phyloP scores from a whole-genome alignment of 2,797 vertebrate species.

The Danio choprae region DNA sequence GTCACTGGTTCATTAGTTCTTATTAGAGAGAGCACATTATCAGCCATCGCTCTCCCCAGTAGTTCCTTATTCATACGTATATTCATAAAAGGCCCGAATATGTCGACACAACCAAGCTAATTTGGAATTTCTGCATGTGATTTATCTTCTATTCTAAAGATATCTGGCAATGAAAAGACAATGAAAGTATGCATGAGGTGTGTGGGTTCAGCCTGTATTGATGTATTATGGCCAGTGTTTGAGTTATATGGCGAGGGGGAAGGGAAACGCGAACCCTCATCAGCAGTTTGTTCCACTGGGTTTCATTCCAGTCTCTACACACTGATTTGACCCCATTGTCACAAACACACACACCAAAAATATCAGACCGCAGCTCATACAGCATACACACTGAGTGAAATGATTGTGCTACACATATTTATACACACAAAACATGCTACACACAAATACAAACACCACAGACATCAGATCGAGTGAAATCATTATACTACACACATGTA shows the following conservation, averaged over 20 bases:
- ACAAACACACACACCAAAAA: slow-evolving; percentile 42
- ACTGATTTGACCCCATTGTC: slow-evolving; percentile 54
- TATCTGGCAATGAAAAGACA: slow-evolving; percentile 45
- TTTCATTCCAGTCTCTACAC: slow-evolving; percentile 45
- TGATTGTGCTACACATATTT: background rate
- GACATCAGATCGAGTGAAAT: slow-evolving; percentile 34
- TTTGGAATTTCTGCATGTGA: slow-evolving; percentile 37
- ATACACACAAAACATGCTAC: background rate
- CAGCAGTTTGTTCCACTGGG: slow-evolving; percentile 53
- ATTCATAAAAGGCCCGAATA: slow-evolving; percentile 47
- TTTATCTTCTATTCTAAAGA: slow-evolving; percentile 48
- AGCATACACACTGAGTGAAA: background rate
- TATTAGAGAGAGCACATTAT: slow-evolving; percentile 33
- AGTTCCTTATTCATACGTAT: slow-evolving; percentile 27
- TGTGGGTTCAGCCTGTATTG: slow-evolving; percentile 29
- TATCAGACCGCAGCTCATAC: slow-evolving; percentile 13
- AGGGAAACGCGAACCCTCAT: slow-evolving; percentile 27
- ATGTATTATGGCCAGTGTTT: slow-evolving; percentile 41
- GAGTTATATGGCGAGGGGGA: slow-evolving; percentile 10
- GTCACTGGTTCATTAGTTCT: slow-evolving; percentile 43
- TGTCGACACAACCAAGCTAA: slow-evolving; percentile 41
- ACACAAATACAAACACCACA: slow-evolving; percentile 4
- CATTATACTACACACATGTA: slow-evolving; percentile 60
- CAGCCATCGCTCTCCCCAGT: slow-evolving; percentile 33
- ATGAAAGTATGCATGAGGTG: slow-evolving; percentile 47